Conservation (phyloP, 2,888 invertebrate species). For the Hydraecia micacea region DNA sequence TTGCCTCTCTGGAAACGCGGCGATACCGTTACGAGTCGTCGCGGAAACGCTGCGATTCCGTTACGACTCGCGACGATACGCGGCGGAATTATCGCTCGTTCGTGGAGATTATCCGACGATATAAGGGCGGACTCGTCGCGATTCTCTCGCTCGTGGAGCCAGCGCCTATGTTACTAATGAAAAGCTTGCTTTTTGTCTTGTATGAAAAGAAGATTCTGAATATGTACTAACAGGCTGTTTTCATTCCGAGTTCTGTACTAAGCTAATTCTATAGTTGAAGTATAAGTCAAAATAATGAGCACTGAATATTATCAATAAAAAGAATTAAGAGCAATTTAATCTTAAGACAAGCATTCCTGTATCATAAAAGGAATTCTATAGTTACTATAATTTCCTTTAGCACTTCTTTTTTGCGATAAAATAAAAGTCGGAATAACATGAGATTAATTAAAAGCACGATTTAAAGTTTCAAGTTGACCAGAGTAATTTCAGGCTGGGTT, state of each 20-base stretch:
- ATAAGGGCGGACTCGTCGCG: too few species aligned
- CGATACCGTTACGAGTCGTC: too few species aligned
- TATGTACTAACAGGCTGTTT: not conserved
- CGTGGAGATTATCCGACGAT: too few species aligned
- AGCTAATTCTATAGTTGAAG: not conserved
- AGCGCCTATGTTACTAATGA: too few species aligned
- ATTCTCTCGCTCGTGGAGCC: too few species aligned
- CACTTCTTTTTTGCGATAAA: not conserved
- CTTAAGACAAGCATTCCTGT: not conserved
- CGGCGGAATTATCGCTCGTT: too few species aligned
- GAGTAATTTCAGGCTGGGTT: not conserved
- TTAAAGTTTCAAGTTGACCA: not conserved
- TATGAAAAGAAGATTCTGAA: not conserved
- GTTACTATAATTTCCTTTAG: not conserved
- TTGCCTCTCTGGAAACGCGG: too few species aligned
- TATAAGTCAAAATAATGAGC: not conserved
- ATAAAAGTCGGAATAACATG: not conserved
- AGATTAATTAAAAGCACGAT: not conserved
- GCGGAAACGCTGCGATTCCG: too few species aligned
- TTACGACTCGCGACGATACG: too few species aligned
- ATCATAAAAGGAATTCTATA: too few species aligned
- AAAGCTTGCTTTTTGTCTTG: not conserved
- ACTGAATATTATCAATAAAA: not conserved
- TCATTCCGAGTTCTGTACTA: not conserved
- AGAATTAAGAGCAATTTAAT: not conserved